These are phyloP conservation scores for Aradus depressus DNA, from an alignment of 2,888 invertebrate species.

Conservation along the genomic window DNA sequence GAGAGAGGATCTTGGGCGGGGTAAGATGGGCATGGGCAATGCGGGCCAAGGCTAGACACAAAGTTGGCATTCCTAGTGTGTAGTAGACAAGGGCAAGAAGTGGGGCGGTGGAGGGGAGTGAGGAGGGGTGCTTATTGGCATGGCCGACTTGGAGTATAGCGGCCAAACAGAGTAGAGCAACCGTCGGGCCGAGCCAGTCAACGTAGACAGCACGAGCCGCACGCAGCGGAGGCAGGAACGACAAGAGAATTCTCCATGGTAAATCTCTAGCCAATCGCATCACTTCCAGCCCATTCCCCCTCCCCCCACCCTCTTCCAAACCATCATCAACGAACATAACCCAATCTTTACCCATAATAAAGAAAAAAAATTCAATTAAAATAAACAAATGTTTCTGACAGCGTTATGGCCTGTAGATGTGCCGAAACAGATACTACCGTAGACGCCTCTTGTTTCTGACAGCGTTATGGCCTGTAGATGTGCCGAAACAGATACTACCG, in stretches of 20 bases:
- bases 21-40: conserved; percentile 35
- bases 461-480: too few species aligned
- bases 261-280: conserved; percentile 35
- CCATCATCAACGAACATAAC: conserved; percentile 28
- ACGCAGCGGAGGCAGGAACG: conserved; percentile 38
- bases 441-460: background rate
- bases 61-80: conserved; percentile 35
- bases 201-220: conserved; percentile 36
- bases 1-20: conserved; percentile 37
- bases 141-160: conserved; percentile 38
- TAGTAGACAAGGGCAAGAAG: conserved; percentile 35
- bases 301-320: conserved; percentile 18
- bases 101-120: conserved; percentile 34
- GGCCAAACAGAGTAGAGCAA: conserved; percentile 37
- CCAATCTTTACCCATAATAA: conserved; percentile 24
- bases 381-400: too few species aligned
- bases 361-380: conserved; percentile 1
- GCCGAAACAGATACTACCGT: too few species aligned
- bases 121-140: conserved; percentile 34
- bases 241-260: conserved; percentile 36
- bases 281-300: conserved; percentile 17
- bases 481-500: too few species aligned
- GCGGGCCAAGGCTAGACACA: conserved; percentile 36
- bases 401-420: too few species aligned
- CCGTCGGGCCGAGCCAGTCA: conserved; percentile 40